Evolutionary conservation across 2,888 invertebrate species (phyloP).

Genomic region (Troides oblongomaculatus): DNA sequence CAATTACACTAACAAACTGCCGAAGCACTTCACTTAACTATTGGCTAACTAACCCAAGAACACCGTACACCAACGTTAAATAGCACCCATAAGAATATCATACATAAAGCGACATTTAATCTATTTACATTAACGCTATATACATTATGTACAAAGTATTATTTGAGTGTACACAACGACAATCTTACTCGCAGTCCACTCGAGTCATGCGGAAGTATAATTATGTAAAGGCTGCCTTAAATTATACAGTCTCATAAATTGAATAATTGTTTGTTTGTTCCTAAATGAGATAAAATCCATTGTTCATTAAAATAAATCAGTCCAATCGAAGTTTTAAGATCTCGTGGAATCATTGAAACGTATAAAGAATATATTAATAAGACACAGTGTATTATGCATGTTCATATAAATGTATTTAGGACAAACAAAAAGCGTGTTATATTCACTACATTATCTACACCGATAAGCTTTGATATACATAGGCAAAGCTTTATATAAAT

Average conservation of each 20-base stretch:
- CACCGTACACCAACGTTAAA: slow-evolving; percentile 73
- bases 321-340: slow-evolving; percentile 61
- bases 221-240: slow-evolving; percentile 68
- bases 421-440: slow-evolving; percentile 1
- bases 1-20: slow-evolving; percentile 42
- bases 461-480: background rate
- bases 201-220: slow-evolving; percentile 36
- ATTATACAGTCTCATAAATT: slow-evolving; percentile 69
- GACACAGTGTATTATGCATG: slow-evolving; percentile 10
- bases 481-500: too few species aligned
- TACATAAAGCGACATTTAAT: slow-evolving; percentile 72
- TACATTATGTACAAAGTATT: slow-evolving; percentile 63
- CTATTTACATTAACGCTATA: slow-evolving; percentile 44
- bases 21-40: slow-evolving; percentile 36
- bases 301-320: slow-evolving; percentile 65
- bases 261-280: slow-evolving; percentile 67
- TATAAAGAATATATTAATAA: background rate
- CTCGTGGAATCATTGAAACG: slow-evolving; percentile 53
- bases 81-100: slow-evolving; percentile 77
- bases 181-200: slow-evolving; percentile 31
- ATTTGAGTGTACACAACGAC: slow-evolving; percentile 43
- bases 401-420: slow-evolving; percentile 6
- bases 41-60: slow-evolving; percentile 52
- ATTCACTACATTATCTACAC: slow-evolving; percentile 3
- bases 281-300: slow-evolving; percentile 64